phyloP scores from a whole-genome alignment of 2,113 vertebrate genomes.

The Crotalus tigris region DNA sequence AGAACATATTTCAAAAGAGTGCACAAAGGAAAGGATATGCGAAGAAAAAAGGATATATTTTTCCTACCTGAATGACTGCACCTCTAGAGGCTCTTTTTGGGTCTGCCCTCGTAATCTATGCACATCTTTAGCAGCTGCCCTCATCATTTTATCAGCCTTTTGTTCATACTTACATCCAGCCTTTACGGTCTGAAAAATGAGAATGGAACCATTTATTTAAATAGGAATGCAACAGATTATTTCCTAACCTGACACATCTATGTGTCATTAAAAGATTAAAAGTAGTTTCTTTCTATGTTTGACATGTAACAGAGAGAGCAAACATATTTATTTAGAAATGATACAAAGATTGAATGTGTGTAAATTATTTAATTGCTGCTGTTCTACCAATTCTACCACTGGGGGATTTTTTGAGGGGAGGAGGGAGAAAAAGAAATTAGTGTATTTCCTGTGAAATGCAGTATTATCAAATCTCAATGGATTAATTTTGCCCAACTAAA shows the following conservation, averaged over 20 bases:
- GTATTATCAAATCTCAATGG: background rate
- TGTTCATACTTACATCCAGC: slow-evolving; percentile 84
- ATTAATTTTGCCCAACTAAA: background rate
- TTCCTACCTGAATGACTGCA: slow-evolving; percentile 92
- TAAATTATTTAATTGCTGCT: background rate
- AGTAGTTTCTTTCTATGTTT: slow-evolving; percentile 10
- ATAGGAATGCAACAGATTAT: background rate
- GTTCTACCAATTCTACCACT: background rate
- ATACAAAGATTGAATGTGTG: background rate
- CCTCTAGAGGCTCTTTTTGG: slow-evolving; percentile 87
- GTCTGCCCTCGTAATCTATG: slow-evolving; percentile 90
- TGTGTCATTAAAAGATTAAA: slow-evolving; percentile 3
- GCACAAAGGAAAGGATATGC: background rate
- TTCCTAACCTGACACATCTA: background rate
- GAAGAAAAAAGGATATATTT: background rate
- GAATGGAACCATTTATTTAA: background rate
- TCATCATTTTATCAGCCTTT: slow-evolving; percentile 92
- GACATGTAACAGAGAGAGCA: background rate
- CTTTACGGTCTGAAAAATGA: slow-evolving; percentile 73
- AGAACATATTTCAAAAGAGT: background rate
- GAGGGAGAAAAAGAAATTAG: background rate
- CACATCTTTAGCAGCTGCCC: slow-evolving; percentile 91
- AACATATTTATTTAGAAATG: slow-evolving; percentile 6
- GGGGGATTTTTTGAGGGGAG: background rate
- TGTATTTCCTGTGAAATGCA: background rate